These are phyloP conservation scores for Drosophila fuyamai DNA, from an alignment of 1,140 invertebrate species.

Conservation along the genomic window DNA sequence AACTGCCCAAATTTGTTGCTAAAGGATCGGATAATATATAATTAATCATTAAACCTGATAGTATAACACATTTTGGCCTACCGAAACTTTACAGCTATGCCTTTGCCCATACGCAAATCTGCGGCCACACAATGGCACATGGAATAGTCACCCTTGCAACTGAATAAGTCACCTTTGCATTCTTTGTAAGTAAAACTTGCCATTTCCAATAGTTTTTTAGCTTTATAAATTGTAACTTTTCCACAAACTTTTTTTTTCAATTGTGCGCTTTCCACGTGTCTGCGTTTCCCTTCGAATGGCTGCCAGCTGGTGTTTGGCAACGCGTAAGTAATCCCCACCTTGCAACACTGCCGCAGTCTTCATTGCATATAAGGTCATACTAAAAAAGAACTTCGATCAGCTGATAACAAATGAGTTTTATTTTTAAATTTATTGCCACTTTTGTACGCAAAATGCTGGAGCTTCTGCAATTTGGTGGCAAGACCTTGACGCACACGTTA, in stretches of 20 bases:
- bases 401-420: constrained; percentile 86
- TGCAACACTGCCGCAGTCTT: not conserved
- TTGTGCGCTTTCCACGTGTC: constrained; percentile 21
- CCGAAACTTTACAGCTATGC: constrained; percentile 86
- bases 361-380: constrained; percentile 4
- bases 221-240: not conserved
- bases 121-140: constrained; percentile 88
- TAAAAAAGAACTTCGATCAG: not conserved
- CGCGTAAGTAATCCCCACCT: constrained; percentile 10
- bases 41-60: not conserved
- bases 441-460: constrained; percentile 88
- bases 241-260: constrained; percentile 21
- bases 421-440: constrained; percentile 86
- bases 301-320: constrained; percentile 7
- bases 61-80: constrained; percentile 2
- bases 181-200: constrained; percentile 67
- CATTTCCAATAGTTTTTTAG: constrained; percentile 27
- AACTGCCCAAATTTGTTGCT: constrained; percentile 83
- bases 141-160: constrained; percentile 81
- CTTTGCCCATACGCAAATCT: constrained; percentile 87
- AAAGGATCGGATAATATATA: not conserved
- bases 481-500: constrained; percentile 87
- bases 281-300: constrained; percentile 12
- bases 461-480: constrained; percentile 87
- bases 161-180: constrained; percentile 86